phyloP scores from a whole-genome alignment of 2,797 vertebrate species.

The Glyptemys insculpta region DNA sequence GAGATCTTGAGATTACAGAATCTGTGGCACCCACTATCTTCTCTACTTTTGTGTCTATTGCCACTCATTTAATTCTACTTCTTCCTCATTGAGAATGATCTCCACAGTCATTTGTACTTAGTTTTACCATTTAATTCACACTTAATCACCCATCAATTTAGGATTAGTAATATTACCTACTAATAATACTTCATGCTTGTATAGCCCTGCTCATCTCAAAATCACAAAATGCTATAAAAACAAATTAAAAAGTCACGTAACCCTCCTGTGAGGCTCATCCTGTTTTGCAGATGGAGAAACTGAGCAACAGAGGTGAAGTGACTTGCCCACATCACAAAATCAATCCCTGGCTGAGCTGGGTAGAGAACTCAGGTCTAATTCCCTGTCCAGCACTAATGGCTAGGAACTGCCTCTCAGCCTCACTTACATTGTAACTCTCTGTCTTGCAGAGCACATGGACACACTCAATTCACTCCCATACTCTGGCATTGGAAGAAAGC shows the following conservation, averaged over 20 bases:
- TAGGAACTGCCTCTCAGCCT: background rate
- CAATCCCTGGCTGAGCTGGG: background rate
- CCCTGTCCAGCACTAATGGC: background rate
- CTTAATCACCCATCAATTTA: conserved; percentile 52
- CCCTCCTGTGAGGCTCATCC: background rate
- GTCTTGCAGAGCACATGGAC: background rate
- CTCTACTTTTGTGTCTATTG: conserved; percentile 42
- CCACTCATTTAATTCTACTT: background rate
- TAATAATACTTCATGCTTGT: conserved; percentile 20
- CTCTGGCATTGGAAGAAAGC: background rate
- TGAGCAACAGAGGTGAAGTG: background rate
- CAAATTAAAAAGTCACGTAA: fast-evolving
- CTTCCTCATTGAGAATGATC: conserved; percentile 11
- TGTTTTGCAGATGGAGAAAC: background rate
- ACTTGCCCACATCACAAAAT: background rate
- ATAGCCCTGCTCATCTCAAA: background rate
- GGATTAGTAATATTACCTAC: conserved; percentile 31
- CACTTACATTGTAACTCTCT: background rate
- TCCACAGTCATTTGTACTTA: conserved; percentile 56
- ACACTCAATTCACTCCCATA: conserved; percentile 2
- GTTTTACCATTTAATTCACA: conserved; percentile 56
- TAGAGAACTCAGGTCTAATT: background rate
- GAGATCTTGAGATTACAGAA: conserved; percentile 33
- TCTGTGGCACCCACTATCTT: background rate
- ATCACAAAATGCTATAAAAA: background rate